Evolutionary conservation across 1,140 invertebrate species (phyloP), one percentile per base, ranked within the genome.

Genomic region (Riptortus pedestris): DNA sequence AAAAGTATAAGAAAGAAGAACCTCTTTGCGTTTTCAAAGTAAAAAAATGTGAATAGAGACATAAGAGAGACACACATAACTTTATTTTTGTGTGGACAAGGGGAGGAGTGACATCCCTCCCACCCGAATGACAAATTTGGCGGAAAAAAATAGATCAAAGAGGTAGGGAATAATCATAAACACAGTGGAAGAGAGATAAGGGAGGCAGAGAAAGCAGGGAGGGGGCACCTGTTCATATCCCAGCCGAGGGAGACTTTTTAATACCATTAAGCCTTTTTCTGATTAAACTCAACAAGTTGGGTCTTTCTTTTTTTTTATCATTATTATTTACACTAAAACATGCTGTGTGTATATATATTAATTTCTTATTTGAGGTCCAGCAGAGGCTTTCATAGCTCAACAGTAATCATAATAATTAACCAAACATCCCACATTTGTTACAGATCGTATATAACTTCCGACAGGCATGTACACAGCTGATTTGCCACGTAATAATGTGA

Each of bases 61-160:
- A 20, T 22, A 52, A 52, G 48, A 22, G 22, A 52, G 14, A 45
- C 2, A 12, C n/a, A 12, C n/a, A n/a, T n/a, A n/a, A n/a, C n/a
- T n/a, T n/a, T n/a, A n/a, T n/a, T n/a, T n/a, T n/a, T n/a, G n/a
- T n/a, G n/a, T n/a, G n/a, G n/a, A n/a, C n/a, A n/a, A n/a, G n/a
- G n/a, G n/a, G n/a, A n/a, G n/a, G n/a, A n/a, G n/a, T n/a, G n/a
- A n/a, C n/a, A n/a, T n/a, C n/a, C n/a, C n/a, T n/a, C n/a, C n/a
- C n/a, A n/a, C n/a, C n/a, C n/a, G 48, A 52, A 52, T 52, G 48
- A 52, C 48, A 52, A 52, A 52, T 52, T 22, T 52, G 48, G 2
- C 24, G 48, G 22, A 38, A 2, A 52, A 52, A 52, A n/a, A n/a
- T n/a, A 52, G 48, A 52, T 52, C 48, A 52, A 52, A 52, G 48